Evolutionary conservation across 1,140 invertebrate species (phyloP), one percentile per base, ranked within the genome.

Genomic region (Drosophila ananassae): DNA sequence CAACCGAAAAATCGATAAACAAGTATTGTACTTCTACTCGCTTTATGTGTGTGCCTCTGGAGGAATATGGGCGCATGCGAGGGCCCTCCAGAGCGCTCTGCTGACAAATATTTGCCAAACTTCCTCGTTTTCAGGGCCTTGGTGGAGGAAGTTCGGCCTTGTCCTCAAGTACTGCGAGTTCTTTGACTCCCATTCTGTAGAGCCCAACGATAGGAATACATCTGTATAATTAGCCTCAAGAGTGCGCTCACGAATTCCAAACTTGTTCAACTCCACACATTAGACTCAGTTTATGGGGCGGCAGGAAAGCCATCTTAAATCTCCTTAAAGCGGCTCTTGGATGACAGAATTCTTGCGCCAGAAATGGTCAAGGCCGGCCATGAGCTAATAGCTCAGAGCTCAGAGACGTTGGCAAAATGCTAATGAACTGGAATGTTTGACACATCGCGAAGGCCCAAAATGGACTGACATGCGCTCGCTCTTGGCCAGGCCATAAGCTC

Each of bases 301-400:
- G 21, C 44, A 47, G 44, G 21, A 47, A 22, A 4, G 5, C 17
- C 17, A 17, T 13, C 5, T 17, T 17, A 21, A 21, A 21, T 44
- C 6, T 44, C 2, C 30, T 17, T 17, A 17, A 55, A 4, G 22
- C 25, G 34, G 22, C 2, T 8, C 17, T 54, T 34, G 25, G 25
- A 52, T 59, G 56, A 10, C 10, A 21, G 37, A 7, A 34, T 57
- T 46, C 54, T 48, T 7, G 10, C 24, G n/a, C 60, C 60, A 47
- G 37, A 48, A 58, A 75, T 75, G 71, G 72, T 58, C 72, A 75
- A 75, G 60, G 72, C 72, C 59, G 73, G 44, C 34, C 57, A 62
- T 73, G 57, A 73, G n/a, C 54, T 73, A 73, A 73, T 73, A 47
- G 58, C 52, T 50, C 22, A 66, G 57, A 47, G 58, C 52, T 50